Base-by-base conservation (phyloP, 2,797 vertebrate genomes). In the Merluccius polli region DNA sequence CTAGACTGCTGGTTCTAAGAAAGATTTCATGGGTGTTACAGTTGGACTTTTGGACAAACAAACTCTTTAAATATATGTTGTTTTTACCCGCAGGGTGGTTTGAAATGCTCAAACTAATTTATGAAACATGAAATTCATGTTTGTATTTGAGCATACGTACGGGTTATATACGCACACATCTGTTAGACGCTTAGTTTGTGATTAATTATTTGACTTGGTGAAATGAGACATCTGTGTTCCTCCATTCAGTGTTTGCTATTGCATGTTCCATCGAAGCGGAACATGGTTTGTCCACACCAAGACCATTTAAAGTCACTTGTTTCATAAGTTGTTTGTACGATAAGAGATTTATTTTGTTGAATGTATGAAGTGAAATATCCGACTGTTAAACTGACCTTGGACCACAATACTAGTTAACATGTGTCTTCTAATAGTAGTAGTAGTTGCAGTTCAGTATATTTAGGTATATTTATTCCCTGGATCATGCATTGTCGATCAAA, bases 361-460 rank as follows among this genome's bases (percentile, higher is more conserved):
- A 44, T 35, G 72, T 77, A 75, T 73, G 16, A 72, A 27, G 77
- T 81, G 73, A 41, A 52, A n/a, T 31, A 73, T 75, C 71, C 41
- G 82, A 87, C 82, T 86, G 83, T 84, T 83, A 73, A 81, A 71
- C 29, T 78, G 52, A 78, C 27, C 67, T 73, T 83, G 82, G 36
- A 71, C 38, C 30, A 70, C 77, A 1, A 10, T 35, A 21, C 18
- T 41, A 73, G 73, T 73, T 27, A 24, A 9, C 70, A 24, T 72
- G 68, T 76, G 21, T 74, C 68, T 67, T 1, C 35, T 32, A 30
- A 11, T 75, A 70, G 16, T 33, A 59, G 24, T n/a, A n/a, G n/a
- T 59, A 52, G 44, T n/a, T 52, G 44, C 4, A 16, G 44, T 52
- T 52, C 6, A 15, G 44, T 21, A 21, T 52, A 52, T 18, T 52